Evolutionary conservation across 2,113 vertebrate species (phyloP), one percentile per base, ranked within the genome.

Genomic region (Pantherophis guttatus): DNA sequence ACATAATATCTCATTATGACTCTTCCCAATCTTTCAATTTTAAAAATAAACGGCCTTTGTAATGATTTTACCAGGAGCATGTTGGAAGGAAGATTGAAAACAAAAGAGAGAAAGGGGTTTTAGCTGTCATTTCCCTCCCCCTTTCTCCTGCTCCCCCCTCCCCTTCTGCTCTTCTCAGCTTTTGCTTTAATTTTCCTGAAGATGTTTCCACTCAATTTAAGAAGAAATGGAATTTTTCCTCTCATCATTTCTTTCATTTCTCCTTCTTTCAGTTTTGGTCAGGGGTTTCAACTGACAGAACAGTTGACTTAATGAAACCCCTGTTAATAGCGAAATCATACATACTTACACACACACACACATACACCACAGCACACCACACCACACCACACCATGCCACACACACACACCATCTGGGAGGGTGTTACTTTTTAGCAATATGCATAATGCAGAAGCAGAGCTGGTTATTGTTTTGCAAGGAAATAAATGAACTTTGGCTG

Each of bases 21-120:
- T 97, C 97, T 97, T 97, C 97, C 96, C 98, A 98, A 98, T 98
- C 98, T 98, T 98, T 98, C 98, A 98, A 98, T 98, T 98, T 98
- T 97, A 98, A 98, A 98, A 98, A 97, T 98, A 98, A 98, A 98
- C 94, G 95, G 98, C 92, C 98, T 98, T 98, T 98, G 97, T 98
- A 98, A 98, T 98, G 98, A 98, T 98, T 98, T 98, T 98, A 98
- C 96, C 97, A 98, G 97, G 96, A 97, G 97, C 94, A 95, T 93
- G 97, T 98, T 98, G 97, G 97, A 98, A 97, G 94, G 90, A 94
- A 98, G 98, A 98, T 98, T 97, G 97, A 97, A 98, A 97, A 97
- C 96, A 93, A 97, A 96, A 97, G 96, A 97, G 94, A 93, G 58
- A 97, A 97, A 97, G 95, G 92, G 95, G 95, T 94, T 97, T 96